Conservation (phyloP, 2,113 vertebrate species). For the Istiophorus platypterus region DNA sequence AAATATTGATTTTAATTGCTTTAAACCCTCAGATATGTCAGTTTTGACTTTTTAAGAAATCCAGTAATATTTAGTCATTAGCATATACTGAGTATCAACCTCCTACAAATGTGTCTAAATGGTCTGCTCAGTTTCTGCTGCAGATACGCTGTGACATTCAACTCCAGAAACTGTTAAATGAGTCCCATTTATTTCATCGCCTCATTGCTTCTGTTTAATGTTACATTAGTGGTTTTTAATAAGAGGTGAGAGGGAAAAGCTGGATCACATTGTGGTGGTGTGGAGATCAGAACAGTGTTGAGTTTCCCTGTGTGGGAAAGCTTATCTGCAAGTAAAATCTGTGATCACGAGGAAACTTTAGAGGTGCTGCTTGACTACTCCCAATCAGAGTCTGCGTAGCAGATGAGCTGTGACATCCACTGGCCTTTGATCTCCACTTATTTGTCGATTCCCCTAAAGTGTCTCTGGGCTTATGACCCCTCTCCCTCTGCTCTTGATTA, state of each 20-base stretch:
- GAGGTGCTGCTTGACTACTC: constrained; percentile 28
- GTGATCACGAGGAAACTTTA: constrained; percentile 11
- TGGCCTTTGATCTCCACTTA: constrained; percentile 51
- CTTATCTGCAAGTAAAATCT: constrained; percentile 21
- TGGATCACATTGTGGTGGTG: constrained; percentile 2
- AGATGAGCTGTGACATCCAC: constrained; percentile 15
- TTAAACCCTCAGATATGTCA: no score
- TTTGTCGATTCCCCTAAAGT: constrained; percentile 41
- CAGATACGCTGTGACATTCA: constrained; percentile 6
- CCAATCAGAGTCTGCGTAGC: neutral
- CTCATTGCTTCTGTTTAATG: constrained; percentile 52
- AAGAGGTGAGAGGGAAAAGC: neutral
- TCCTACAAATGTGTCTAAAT: neutral
- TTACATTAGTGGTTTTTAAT: constrained; percentile 25
- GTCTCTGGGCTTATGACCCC: neutral
- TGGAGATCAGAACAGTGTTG: neutral
- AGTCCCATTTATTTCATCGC: constrained; percentile 43
- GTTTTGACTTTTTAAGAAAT: no score
- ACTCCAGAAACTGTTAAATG: neutral
- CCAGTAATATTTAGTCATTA: no score
- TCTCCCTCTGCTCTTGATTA: constrained; percentile 41
- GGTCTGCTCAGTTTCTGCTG: neutral
- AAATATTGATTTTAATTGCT: no score
- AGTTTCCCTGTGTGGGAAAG: neutral
- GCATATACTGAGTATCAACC: no score